Evolutionary conservation across 2,797 vertebrate species (phyloP).

Genomic region (Pagetopsis macropterus): DNA sequence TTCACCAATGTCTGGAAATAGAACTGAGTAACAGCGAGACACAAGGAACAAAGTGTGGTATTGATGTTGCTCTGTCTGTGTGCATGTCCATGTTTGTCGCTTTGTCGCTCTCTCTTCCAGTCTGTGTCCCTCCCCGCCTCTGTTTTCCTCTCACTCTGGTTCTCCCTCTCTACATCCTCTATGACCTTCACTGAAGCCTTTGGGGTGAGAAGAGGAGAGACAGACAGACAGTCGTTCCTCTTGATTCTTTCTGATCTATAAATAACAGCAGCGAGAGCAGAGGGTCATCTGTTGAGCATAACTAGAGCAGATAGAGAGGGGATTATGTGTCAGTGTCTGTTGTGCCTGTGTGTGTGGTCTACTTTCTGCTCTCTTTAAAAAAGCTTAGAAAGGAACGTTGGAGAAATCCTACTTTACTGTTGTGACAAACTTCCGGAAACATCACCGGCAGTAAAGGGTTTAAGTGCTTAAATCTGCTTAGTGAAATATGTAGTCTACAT

Average conservation of each 20-base stretch:
- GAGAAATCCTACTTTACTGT: background rate
- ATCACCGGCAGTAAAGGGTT: background rate
- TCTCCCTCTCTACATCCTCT: slow-evolving; percentile 32
- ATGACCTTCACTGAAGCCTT: slow-evolving; percentile 62
- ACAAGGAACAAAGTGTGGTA: slow-evolving; percentile 27
- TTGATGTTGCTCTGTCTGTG: slow-evolving; percentile 22
- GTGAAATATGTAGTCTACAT: slow-evolving; percentile 11
- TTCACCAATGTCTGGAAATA: slow-evolving; percentile 58
- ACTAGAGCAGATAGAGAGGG: slow-evolving; percentile 73
- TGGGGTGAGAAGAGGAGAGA: slow-evolving; percentile 35
- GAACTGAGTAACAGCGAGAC: slow-evolving; percentile 30
- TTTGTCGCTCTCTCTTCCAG: slow-evolving; percentile 3
- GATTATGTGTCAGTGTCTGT: slow-evolving; percentile 42
- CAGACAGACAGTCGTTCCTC: slow-evolving; percentile 55
- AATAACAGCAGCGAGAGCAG: slow-evolving; percentile 62
- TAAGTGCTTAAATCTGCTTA: background rate
- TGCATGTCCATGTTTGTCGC: slow-evolving; percentile 27
- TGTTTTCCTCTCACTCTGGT: slow-evolving; percentile 6
- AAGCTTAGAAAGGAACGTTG: background rate
- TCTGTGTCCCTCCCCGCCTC: slow-evolving; percentile 32
- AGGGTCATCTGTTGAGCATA: slow-evolving; percentile 74
- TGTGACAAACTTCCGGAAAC: background rate
- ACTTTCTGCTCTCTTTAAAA: background rate
- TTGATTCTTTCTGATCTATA: slow-evolving; percentile 64
- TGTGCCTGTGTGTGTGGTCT: slow-evolving; percentile 5